phyloP scores from a whole-genome alignment of 2,113 vertebrate genomes.

The Siniperca chuatsi region DNA sequence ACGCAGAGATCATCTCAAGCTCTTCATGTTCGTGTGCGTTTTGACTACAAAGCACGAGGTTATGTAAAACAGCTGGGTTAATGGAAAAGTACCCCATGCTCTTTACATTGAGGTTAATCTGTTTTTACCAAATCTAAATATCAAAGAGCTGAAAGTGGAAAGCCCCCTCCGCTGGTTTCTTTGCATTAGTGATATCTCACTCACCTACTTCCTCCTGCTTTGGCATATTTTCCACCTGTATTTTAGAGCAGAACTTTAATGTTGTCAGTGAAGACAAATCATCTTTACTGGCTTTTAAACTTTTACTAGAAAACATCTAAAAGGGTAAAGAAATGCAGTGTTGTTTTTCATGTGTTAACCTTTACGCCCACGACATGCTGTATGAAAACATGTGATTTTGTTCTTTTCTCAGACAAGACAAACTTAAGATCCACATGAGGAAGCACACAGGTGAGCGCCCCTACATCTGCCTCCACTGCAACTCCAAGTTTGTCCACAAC shows the following conservation, averaged over 20 bases:
- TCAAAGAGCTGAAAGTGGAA: slow-evolving; percentile 74
- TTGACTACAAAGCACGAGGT: slow-evolving; percentile 23
- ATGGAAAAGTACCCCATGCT: slow-evolving; percentile 61
- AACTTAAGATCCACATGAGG: slow-evolving; percentile 99
- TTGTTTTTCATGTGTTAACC: slow-evolving; percentile 3
- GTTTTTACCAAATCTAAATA: slow-evolving; percentile 69
- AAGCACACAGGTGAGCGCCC: slow-evolving; percentile 98
- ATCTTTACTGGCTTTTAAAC: background rate
- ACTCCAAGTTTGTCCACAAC: slow-evolving; percentile 98
- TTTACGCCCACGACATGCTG: slow-evolving; percentile 5
- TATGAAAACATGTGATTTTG: slow-evolving; percentile 30
- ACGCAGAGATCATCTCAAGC: background rate
- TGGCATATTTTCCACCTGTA: slow-evolving; percentile 53
- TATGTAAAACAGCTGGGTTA: slow-evolving; percentile 50
- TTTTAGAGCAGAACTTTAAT: slow-evolving; percentile 23
- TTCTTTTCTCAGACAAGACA: slow-evolving; percentile 91
- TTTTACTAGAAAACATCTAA: background rate
- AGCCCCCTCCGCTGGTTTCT: slow-evolving; percentile 62
- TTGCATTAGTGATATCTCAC: slow-evolving; percentile 54
- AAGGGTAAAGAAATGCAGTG: background rate
- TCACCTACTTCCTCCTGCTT: slow-evolving; percentile 56
- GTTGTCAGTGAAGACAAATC: slow-evolving; percentile 16
- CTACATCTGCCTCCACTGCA: slow-evolving; percentile 98
- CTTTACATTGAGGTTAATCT: slow-evolving; percentile 66
- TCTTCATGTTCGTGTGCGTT: background rate